Evolutionary conservation across 1,140 invertebrate species (phyloP), one percentile per base, ranked within the genome.

Genomic region (Achatina immaculata): DNA sequence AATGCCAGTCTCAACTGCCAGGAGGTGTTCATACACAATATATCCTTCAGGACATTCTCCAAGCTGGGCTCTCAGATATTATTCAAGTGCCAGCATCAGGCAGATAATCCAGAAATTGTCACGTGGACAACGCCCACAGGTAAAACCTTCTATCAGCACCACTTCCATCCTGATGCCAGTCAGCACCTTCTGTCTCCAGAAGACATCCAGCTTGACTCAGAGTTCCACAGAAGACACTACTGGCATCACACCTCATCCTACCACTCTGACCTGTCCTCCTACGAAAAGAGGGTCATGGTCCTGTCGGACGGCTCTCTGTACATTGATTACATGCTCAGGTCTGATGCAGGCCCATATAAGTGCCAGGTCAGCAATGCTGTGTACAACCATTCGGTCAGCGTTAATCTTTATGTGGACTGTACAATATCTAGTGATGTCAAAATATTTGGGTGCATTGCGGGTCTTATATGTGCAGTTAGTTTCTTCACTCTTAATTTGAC

Each of bases 291-390:
- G 11, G 84, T 90, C 11, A 34, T 84, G 38, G 83, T 95, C 1
- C 89, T 95, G 21, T 92, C 93, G 42, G 95, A 95, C 85, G 95
- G 95, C 9, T 94, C 93, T 58, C 90, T 96, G 24, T 92, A 93
- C 83, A 94, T 96, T 45, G 90, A 92, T 40, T 93, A 93, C 75
- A 91, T 95, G 31, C 90, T 93, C 0, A 93, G 96, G 79, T 93
- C 94, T 80, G 96, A 98, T 91, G 95, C 95, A 83, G 97, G 97
- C n/a, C 92, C 94, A 55, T 99, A 98, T 91, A 94, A 94, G 55
- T 98, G 97, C 89, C 94, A 95, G 86, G 96, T 95, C 24, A 94
- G 94, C 79, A 98, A 97, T 91, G 94, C 95, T 19, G 93, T 95
- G 71, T 94, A 94, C 45, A 97, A 96, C 89, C 90, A 93, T 21